Percentiles rank a stretch among this genome's conserved stretches.
These are phyloP conservation scores for Meloidogyne exigua DNA, from an alignment of 1,140 invertebrate species.

Conservation along the genomic window DNA sequence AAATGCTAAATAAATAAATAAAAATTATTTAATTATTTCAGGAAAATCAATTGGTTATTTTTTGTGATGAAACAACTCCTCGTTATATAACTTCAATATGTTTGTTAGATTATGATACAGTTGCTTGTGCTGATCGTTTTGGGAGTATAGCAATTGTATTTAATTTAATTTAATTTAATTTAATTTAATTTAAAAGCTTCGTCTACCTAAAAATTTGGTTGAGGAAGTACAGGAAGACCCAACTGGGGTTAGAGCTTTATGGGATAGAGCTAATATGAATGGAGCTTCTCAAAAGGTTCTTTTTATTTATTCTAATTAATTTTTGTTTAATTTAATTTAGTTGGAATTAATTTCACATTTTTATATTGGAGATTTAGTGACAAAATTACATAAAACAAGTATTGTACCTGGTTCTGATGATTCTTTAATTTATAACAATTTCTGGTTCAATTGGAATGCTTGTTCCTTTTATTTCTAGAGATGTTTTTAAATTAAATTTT, in stretches of 20 bases:
- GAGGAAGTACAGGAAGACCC: constrained; percentile 99
- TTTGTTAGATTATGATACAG: constrained; percentile 93
- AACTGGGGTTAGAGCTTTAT: constrained; percentile 93
- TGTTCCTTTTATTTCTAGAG: constrained; percentile 93
- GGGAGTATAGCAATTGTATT: constrained; percentile 77
- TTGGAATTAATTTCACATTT: constrained; percentile 86
- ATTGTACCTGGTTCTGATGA: constrained; percentile 94
- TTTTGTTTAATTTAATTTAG: constrained; percentile 51
- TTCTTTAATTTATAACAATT: constrained; percentile 86
- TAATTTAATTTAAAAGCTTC: constrained; percentile 67
- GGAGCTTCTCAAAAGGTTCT: constrained; percentile 88
- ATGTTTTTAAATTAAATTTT: constrained; percentile 67
- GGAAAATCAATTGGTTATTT: constrained; percentile 96
- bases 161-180: neutral
- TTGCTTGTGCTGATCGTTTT: constrained; percentile 95
- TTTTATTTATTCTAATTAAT: constrained; percentile 1
- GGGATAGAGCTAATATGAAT: constrained; percentile 92
- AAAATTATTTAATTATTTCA: constrained; percentile 66
- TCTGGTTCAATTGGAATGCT: constrained; percentile 92
- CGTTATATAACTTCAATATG: constrained; percentile 88
- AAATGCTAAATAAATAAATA: too few species aligned
- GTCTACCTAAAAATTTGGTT: constrained; percentile 82
- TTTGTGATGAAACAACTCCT: constrained; percentile 95
- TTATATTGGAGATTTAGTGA: constrained; percentile 89
- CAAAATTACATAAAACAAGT: constrained; percentile 78